Evolutionary conservation across 1,140 invertebrate genomes (phyloP), one percentile per base, ranked within the genome.

Genomic region (Drosophila nigromelanica): DNA sequence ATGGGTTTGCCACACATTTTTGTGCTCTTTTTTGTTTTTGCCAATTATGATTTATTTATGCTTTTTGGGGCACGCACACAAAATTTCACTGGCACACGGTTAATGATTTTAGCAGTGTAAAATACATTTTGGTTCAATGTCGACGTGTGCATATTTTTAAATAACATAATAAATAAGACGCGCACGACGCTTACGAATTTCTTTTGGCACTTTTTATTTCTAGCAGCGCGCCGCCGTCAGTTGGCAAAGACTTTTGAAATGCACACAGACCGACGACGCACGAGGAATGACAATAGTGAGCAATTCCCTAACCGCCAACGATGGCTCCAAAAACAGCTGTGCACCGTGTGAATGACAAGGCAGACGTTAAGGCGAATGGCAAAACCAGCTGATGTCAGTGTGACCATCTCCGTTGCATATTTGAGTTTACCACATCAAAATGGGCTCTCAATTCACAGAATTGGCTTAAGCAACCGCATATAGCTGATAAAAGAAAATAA

Each of bases 1-100:
- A 62, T 66, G 43, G 59, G 75, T 82, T 81, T 61, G 55, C 59
- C 54, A 78, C 42, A 63, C 60, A 68, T 47, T 24, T 69, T 15
- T 63, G 37, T 7, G 24, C 58, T 43, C 50, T 67, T 27, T 66
- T 51, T 10, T 5, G 11, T 24, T 55, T 62, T 70, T 43, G 37
- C 10, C 15, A 69, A 56, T 73, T 60, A 67, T 55, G 35, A 73
- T 73, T 73, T 60, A 73, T 48, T 60, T 73, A 24, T 47, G n/a
- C 11, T 55, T 47, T 55, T 73, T 68, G 54, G 52, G 42, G 43
- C 69, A 56, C 63, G 33, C 62, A 54, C 40, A 54, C 35, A 61
- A 35, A 35, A 51, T 63, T 70, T 63, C 66, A 58, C 59, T 62
- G 39, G 15, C 21, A 62, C 48, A 48, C 48, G 24, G 8, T 15